Conservation (phyloP, 2,888 invertebrate species). For the Melikaiella ostensackeni region DNA sequence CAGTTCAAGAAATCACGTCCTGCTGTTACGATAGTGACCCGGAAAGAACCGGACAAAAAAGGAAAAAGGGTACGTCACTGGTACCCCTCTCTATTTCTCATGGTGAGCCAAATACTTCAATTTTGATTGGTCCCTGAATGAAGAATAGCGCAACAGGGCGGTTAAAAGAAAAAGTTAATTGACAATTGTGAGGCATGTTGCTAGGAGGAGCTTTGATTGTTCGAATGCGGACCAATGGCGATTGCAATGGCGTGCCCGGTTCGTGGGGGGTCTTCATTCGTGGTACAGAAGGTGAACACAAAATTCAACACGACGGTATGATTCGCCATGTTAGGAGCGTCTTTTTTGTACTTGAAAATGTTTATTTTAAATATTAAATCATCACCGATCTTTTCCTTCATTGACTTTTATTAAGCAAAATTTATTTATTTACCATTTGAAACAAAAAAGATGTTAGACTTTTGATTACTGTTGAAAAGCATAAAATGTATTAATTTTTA, state of each 20-base stretch:
- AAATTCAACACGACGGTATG: not conserved
- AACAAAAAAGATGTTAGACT: not conserved
- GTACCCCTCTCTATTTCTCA: constrained; percentile 52
- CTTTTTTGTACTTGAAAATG: not conserved
- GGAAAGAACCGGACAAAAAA: constrained; percentile 46
- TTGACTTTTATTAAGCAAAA: not conserved
- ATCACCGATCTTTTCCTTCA: not conserved
- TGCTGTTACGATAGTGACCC: constrained; percentile 57
- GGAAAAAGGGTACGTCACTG: constrained; percentile 30
- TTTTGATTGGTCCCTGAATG: constrained; percentile 60
- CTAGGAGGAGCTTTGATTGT: constrained; percentile 60
- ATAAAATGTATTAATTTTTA: not conserved
- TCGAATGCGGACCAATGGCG: constrained; percentile 60
- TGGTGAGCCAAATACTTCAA: constrained; percentile 43
- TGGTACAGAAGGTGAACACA: not conserved
- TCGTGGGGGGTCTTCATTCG: constrained; percentile 50
- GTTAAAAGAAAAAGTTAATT: constrained; percentile 57
- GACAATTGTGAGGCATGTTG: constrained; percentile 49
- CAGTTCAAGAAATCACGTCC: constrained; percentile 63
- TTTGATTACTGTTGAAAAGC: not conserved
- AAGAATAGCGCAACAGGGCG: constrained; percentile 68
- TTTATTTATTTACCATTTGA: no score
- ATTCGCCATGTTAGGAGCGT: not conserved
- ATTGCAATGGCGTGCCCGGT: constrained; percentile 46
- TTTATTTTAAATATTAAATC: not conserved